Evolutionary conservation across 2,797 vertebrate species (phyloP).

Genomic region (Myiotriccus ornatus): DNA sequence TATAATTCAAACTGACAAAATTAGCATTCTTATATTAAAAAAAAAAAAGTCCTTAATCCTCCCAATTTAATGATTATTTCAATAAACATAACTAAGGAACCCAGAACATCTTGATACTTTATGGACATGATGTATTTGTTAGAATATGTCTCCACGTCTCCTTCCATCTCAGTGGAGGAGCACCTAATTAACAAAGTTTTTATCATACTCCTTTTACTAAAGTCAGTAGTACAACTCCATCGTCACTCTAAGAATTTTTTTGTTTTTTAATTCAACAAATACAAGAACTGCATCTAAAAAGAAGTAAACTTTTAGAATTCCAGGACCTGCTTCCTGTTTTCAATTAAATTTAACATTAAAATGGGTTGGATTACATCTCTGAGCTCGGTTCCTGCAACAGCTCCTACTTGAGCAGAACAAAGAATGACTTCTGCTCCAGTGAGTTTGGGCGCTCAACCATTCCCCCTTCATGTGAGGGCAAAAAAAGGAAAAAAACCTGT

Average conservation of each 20-base stretch:
- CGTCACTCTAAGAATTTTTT: background rate
- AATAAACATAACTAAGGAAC: background rate
- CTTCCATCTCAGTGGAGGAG: background rate
- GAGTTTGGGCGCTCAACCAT: background rate
- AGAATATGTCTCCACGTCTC: background rate
- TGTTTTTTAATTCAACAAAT: background rate
- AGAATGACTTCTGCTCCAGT: background rate
- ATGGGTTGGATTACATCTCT: background rate
- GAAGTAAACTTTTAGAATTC: background rate
- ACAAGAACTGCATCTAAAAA: background rate
- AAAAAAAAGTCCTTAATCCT: rapidly evolving
- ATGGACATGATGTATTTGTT: background rate
- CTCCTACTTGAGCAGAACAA: background rate
- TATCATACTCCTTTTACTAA: background rate
- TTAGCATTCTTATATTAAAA: background rate
- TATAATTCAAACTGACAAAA: background rate
- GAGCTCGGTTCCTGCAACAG: background rate
- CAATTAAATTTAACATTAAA: background rate
- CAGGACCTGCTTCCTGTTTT: background rate
- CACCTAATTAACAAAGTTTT: background rate
- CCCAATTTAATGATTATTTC: background rate
- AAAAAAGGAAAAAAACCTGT: background rate
- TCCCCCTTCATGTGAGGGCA: background rate
- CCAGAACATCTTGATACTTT: background rate
- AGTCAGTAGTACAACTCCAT: background rate